Base-by-base conservation (phyloP, 2,888 invertebrate species). In the Epinotia demarniana region DNA sequence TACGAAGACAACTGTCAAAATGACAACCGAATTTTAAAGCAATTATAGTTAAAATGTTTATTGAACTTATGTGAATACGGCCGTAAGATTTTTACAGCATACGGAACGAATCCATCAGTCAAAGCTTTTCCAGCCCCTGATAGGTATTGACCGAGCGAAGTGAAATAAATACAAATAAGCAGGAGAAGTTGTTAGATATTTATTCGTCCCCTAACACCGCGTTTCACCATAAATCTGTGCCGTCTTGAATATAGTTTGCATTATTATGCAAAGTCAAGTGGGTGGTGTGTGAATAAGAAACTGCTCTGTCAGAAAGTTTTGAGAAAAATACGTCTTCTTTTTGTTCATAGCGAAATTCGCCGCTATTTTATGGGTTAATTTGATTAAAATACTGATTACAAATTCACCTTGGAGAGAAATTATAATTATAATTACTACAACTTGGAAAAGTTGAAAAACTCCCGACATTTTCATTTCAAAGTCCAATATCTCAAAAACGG, bases 231-330 rank as follows among this genome's bases (percentile, higher is more conserved):
- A 89, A 88, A 87, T 89, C 88, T 87, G 86, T 86, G 86, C 81
- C 83, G 85, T 85, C 84, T 86, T 89, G 90, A 90, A 90, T 90
- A 88, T 88, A 89, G 87, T 90, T 90, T 88, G 89, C 89, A 89
- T 90, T 90, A 89, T 90, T 90, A 90, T 90, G 90, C 86, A 87
- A 90, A 90, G 80, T 88, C 86, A 85, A 90, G 89, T 86, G 83
- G 53, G 53, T 81, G 80, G 81, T 79, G 83, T 86, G 88, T 84
- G 87, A 86, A 87, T 85, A 82, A 79, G 79, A 80, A 80, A 79
- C 78, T 69, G 75, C 39, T 70, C 67, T 76, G 81, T 82, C 81
- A 85, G 81, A 81, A 81, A 83, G 78, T 83, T 82, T 80, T 80
- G 80, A 79, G 77, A 80, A 80, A 79, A 77, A 78, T 72, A 76